These are phyloP conservation scores for Triplophysa tibetana DNA, from an alignment of 2,113 vertebrate genomes.

Conservation along the genomic window DNA sequence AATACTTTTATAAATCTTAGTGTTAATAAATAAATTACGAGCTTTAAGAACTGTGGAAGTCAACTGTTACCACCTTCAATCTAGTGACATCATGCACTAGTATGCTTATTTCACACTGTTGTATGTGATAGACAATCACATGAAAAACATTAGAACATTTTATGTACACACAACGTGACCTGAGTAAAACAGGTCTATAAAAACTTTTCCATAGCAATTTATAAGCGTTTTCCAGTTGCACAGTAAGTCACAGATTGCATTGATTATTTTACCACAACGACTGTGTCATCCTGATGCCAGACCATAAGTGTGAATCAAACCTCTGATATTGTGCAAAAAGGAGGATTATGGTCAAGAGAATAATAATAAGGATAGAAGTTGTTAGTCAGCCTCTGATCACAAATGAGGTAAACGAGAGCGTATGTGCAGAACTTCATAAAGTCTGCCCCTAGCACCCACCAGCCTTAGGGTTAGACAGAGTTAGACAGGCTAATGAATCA, in stretches of 20 bases:
- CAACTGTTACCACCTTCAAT: background rate
- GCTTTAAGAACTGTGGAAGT: background rate
- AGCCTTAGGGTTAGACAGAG: slow-evolving; percentile 5
- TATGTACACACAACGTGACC: background rate
- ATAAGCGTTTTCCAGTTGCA: slow-evolving; percentile 8
- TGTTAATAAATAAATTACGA: background rate
- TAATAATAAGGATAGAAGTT: background rate
- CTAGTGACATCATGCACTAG: background rate
- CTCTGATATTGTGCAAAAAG: background rate
- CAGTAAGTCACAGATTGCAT: background rate
- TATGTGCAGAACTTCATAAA: background rate
- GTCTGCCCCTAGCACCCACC: background rate
- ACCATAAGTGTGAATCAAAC: background rate
- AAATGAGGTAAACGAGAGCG: background rate
- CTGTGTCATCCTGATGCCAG: slow-evolving; percentile 16
- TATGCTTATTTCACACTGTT: background rate
- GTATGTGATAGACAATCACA: background rate
- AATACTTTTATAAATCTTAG: background rate
- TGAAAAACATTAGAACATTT: background rate
- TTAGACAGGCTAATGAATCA: slow-evolving; percentile 44
- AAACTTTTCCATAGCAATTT: background rate
- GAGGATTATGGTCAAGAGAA: slow-evolving; percentile 8
- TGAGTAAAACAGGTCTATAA: no score
- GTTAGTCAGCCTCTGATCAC: slow-evolving; percentile 16
- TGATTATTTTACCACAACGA: slow-evolving; percentile 11